Conservation (phyloP, 2,113 vertebrate genomes). For the Lonchura striata region DNA sequence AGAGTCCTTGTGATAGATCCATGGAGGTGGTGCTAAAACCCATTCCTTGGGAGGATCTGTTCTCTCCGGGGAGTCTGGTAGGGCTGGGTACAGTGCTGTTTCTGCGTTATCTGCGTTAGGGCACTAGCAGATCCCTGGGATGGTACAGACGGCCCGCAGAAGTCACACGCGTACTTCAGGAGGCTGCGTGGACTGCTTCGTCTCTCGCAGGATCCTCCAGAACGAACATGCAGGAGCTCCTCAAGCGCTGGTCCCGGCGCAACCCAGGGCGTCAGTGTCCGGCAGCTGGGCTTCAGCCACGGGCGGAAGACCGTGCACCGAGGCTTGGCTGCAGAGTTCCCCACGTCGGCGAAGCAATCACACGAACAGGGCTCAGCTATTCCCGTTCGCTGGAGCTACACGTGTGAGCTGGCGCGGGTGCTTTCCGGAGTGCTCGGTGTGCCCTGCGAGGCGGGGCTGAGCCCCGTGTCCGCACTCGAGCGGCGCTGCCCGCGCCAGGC, state of each 20-base stretch:
- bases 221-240: accelerated
- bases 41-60: neutral
- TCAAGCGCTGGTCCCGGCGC: neutral
- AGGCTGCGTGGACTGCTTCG: neutral
- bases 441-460: accelerated
- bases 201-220: neutral
- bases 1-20: neutral
- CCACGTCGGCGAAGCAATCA: accelerated
- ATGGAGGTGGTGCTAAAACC: neutral
- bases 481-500: accelerated
- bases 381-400: neutral
- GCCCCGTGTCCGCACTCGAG: accelerated
- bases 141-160: neutral
- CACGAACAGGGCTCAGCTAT: accelerated
- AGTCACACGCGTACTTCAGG: accelerated
- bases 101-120: neutral
- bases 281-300: accelerated
- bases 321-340: accelerated
- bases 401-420: neutral
- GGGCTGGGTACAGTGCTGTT: neutral
- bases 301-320: accelerated
- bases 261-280: accelerated
- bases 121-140: too few relatives aligned
- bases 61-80: accelerated
- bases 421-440: accelerated